Percentiles rank a stretch among this genome's conserved stretches.
phyloP scores from a whole-genome alignment of 2,888 invertebrate genomes.

The Oscheius sp. region DNA sequence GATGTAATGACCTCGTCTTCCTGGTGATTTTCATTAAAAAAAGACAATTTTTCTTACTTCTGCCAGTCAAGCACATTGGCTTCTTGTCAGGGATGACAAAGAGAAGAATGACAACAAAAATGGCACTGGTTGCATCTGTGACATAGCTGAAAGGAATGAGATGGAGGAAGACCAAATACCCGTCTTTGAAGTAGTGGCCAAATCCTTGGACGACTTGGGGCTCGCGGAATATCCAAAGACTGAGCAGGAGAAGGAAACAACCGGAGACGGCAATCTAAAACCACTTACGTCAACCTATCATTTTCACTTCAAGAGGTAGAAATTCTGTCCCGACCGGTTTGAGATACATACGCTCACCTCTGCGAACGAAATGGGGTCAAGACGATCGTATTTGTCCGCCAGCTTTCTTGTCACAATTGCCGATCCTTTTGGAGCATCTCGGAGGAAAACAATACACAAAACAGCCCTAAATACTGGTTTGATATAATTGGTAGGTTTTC shows the following conservation, averaged over 20 bases:
- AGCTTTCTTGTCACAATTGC: slow-evolving; percentile 55
- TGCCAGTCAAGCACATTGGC: slow-evolving; percentile 70
- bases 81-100: slow-evolving; percentile 83
- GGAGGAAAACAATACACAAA: slow-evolving; percentile 45
- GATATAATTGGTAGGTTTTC: background rate
- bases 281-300: background rate
- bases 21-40: background rate
- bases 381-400: slow-evolving; percentile 55
- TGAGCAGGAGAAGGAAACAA: slow-evolving; percentile 80
- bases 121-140: slow-evolving; percentile 76
- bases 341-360: slow-evolving; percentile 35
- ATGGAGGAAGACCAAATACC: slow-evolving; percentile 37
- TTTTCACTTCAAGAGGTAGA: background rate
- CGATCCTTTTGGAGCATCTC: slow-evolving; percentile 54
- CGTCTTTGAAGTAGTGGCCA: slow-evolving; percentile 75
- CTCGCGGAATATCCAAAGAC: slow-evolving; percentile 87
- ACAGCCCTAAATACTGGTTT: slow-evolving; percentile 29
- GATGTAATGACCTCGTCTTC: slow-evolving; percentile 8
- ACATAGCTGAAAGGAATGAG: slow-evolving; percentile 52
- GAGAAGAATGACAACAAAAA: slow-evolving; percentile 83
- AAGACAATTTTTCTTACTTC: background rate
- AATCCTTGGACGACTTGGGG: slow-evolving; percentile 89
- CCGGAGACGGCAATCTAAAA: slow-evolving; percentile 35
- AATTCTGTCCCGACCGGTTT: background rate
- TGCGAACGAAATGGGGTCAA: slow-evolving; percentile 51